These are phyloP conservation scores for Thymelicus lineola DNA, from an alignment of 2,888 invertebrate genomes.

Conservation along the genomic window DNA sequence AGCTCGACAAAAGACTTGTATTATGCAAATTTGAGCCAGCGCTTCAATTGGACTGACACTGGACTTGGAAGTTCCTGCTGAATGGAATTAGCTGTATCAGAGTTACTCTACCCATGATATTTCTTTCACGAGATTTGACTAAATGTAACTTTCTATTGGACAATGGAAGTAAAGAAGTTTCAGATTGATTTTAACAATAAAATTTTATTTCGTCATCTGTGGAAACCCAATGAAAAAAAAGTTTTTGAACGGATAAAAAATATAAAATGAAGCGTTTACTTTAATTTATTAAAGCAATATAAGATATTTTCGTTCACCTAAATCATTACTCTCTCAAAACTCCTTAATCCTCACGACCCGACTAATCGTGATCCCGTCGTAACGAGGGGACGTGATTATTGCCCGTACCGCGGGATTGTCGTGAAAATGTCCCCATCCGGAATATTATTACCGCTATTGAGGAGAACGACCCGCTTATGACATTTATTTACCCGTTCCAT, in stretches of 20 bases:
- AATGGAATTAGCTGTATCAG: neutral
- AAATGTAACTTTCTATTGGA: too few relatives aligned
- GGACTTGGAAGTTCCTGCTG: neutral
- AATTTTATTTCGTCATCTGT: too few relatives aligned
- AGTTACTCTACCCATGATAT: neutral
- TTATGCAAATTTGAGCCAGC: slow-evolving; percentile 1
- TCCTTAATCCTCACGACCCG: slow-evolving; percentile 13
- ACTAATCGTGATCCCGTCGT: slow-evolving; percentile 21
- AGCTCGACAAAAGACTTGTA: slow-evolving; percentile 5
- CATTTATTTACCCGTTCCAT: slow-evolving; percentile 29
- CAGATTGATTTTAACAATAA: too few relatives aligned
- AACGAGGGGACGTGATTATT: slow-evolving; percentile 16
- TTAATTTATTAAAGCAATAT: too few relatives aligned
- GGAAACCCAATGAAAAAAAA: too few relatives aligned
- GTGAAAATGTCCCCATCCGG: slow-evolving; percentile 28
- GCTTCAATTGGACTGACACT: neutral
- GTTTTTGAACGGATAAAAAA: too few relatives aligned
- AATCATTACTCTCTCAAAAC: neutral
- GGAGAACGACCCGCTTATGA: slow-evolving; percentile 26
- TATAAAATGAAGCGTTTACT: too few relatives aligned
- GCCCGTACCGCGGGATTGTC: slow-evolving; percentile 14
- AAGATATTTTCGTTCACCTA: neutral
- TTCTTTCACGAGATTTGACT: neutral
- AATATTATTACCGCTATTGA: slow-evolving; percentile 33
- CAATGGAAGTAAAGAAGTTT: too few relatives aligned